phyloP scores from a whole-genome alignment of 2,888 invertebrate genomes.

The Caenorhabditis sp. region DNA sequence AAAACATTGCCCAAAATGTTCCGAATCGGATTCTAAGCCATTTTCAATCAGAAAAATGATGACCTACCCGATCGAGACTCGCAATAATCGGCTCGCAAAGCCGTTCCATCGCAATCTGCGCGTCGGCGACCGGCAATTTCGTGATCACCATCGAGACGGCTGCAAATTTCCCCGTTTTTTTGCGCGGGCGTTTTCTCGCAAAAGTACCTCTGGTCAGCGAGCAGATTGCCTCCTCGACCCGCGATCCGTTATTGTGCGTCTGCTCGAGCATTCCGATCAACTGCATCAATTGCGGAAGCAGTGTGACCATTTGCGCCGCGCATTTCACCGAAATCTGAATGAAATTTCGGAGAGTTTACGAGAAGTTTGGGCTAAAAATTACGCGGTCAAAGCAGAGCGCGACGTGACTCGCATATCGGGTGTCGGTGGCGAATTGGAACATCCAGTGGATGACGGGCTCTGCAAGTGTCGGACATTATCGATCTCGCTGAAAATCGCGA shows the following conservation, averaged over 20 bases:
- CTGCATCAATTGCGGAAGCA: slow-evolving; percentile 29
- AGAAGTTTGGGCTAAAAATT: background rate
- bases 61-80: slow-evolving; percentile 60
- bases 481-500: background rate
- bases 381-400: slow-evolving; percentile 66
- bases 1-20: no score
- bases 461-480: slow-evolving; percentile 33
- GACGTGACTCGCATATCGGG: slow-evolving; percentile 44
- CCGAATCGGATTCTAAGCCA: background rate
- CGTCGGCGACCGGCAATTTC: slow-evolving; percentile 55
- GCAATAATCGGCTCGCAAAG: slow-evolving; percentile 65
- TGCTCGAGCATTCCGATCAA: slow-evolving; percentile 50
- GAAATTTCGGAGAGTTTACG: no score
- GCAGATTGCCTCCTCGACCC: slow-evolving; percentile 59
- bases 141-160: slow-evolving; percentile 63
- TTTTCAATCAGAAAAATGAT: background rate
- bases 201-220: slow-evolving; percentile 43
- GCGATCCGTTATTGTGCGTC: slow-evolving; percentile 42
- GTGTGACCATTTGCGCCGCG: slow-evolving; percentile 23
- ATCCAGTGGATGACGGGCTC: slow-evolving; percentile 69
- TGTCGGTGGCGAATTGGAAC: slow-evolving; percentile 47
- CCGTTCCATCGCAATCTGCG: slow-evolving; percentile 50
- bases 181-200: no score
- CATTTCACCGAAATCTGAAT: slow-evolving; percentile 54
- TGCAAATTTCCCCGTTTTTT: no score